Evolutionary conservation across 2,888 invertebrate genomes (phyloP).

Genomic region (Napeogenes sylphis): DNA sequence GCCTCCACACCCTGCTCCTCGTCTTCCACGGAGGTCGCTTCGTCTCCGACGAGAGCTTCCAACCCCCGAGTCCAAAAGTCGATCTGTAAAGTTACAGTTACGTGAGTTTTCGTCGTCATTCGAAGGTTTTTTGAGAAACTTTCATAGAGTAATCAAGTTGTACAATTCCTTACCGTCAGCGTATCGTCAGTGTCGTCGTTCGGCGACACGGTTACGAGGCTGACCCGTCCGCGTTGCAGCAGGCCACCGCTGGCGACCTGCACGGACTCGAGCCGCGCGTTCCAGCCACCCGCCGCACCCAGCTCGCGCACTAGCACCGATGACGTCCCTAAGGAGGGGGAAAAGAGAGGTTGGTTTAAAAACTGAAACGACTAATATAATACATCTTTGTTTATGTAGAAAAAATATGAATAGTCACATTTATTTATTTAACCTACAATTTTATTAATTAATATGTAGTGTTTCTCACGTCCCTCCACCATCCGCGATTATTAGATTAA

Average conservation of each 20-base stretch:
- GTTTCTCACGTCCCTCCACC: no score
- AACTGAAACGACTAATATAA: not conserved
- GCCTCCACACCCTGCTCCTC: constrained; percentile 34
- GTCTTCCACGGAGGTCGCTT: constrained; percentile 27
- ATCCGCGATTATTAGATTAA: no score
- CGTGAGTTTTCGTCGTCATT: no score
- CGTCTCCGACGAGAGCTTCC: constrained; percentile 38
- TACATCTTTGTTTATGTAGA: no score
- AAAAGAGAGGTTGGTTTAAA: no score
- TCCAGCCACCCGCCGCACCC: constrained; percentile 41
- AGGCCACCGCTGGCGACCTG: constrained; percentile 51
- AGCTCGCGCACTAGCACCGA: constrained; percentile 45
- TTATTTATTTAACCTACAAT: no score
- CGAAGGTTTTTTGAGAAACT: not conserved
- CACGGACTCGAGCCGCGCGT: constrained; percentile 46
- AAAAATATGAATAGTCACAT: no score
- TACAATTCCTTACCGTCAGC: constrained; percentile 17
- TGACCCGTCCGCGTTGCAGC: constrained; percentile 52
- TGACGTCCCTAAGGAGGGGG: constrained; percentile 36
- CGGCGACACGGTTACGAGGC: constrained; percentile 35
- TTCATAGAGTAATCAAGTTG: not conserved
- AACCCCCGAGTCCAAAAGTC: constrained; percentile 50
- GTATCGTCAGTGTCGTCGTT: constrained; percentile 26
- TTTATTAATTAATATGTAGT: no score
- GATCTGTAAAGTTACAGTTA: constrained; percentile 31